phyloP scores from a whole-genome alignment of 2,888 invertebrate species.

The Cheilosia soror region DNA sequence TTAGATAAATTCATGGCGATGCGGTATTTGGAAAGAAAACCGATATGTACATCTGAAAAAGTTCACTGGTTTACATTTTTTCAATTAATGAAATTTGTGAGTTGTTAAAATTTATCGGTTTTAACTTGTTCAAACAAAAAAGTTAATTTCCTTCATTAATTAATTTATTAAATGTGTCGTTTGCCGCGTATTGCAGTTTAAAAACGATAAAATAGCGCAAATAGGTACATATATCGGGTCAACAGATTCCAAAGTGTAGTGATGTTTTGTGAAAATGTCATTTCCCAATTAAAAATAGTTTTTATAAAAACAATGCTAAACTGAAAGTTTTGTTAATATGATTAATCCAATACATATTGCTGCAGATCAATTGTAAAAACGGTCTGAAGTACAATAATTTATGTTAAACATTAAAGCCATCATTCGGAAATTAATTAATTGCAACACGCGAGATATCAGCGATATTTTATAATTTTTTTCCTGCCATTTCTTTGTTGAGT shows the following conservation, averaged over 20 bases:
- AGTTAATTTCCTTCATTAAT: constrained; percentile 4
- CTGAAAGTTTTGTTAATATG: constrained; percentile 14
- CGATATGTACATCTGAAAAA: constrained; percentile 33
- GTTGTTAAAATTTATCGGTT: constrained; percentile 10
- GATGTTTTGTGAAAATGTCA: constrained; percentile 56
- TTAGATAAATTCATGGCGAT: constrained; percentile 18
- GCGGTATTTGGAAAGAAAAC: constrained; percentile 46
- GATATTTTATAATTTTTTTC: constrained; percentile 26
- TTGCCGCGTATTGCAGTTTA: constrained; percentile 29
- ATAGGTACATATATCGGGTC: constrained; percentile 15
- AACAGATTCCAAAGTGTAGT: constrained; percentile 38
- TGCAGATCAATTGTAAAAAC: constrained; percentile 23
- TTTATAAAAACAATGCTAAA: constrained; percentile 41
- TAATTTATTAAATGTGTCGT: constrained; percentile 17
- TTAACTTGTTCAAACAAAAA: background rate
- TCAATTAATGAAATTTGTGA: constrained; percentile 16
- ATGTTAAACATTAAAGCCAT: too few relatives aligned
- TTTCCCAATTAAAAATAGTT: constrained; percentile 29
- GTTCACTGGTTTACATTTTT: constrained; percentile 28
- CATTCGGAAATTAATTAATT: constrained; percentile 18
- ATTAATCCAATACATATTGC: background rate
- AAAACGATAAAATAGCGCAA: constrained; percentile 24
- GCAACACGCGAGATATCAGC: constrained; percentile 21
- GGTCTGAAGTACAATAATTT: too few relatives aligned
- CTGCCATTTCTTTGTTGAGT: constrained; percentile 46